Evolutionary conservation across 2,888 invertebrate genomes (phyloP).

Genomic region (Cylloceria caligata): DNA sequence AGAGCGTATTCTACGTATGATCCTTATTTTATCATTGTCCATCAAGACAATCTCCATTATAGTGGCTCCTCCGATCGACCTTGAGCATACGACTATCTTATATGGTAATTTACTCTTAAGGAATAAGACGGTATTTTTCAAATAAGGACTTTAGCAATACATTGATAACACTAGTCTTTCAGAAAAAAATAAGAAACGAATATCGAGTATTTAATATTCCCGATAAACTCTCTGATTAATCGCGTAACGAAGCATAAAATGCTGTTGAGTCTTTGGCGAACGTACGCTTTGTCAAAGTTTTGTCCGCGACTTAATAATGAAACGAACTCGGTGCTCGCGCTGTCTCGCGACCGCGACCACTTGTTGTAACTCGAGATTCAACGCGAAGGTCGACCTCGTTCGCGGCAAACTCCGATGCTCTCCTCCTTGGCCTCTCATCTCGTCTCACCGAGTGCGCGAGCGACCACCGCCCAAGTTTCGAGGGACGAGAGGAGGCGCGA

Average conservation of each 20-base stretch:
- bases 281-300: slow-evolving; percentile 51
- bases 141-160: no score
- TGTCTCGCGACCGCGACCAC: slow-evolving; percentile 72
- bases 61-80: neutral
- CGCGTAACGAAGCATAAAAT: slow-evolving; percentile 46
- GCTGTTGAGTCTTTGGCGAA: slow-evolving; percentile 9
- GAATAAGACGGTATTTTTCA: no score
- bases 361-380: slow-evolving; percentile 79
- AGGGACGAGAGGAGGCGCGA: slow-evolving; percentile 37
- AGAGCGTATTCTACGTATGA: neutral
- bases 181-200: slow-evolving; percentile 1
- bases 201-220: slow-evolving; percentile 20
- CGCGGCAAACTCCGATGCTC: slow-evolving; percentile 39
- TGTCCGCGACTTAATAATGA: slow-evolving; percentile 59
- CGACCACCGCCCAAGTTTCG: slow-evolving; percentile 65
- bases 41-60: neutral
- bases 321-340: slow-evolving; percentile 41
- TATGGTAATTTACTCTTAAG: no score
- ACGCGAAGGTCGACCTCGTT: slow-evolving; percentile 75
- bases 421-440: slow-evolving; percentile 48
- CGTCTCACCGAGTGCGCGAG: slow-evolving; percentile 46
- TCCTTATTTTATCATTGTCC: neutral
- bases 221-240: slow-evolving; percentile 43
- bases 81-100: neutral
- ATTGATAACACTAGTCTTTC: neutral